phyloP scores from a whole-genome alignment of 2,113 vertebrate genomes.

The Oreochromis aureus region DNA sequence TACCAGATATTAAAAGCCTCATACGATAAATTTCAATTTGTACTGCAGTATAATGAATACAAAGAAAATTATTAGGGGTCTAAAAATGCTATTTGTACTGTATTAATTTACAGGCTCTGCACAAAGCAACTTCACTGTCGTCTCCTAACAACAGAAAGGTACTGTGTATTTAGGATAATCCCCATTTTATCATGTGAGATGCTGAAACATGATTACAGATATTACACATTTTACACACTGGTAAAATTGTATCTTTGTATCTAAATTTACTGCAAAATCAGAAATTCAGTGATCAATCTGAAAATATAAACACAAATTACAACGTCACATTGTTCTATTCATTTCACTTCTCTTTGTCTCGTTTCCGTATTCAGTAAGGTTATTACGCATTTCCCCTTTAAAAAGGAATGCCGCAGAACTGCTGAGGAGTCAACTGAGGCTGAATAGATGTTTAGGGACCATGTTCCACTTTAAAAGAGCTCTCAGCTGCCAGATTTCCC shows the following conservation, averaged over 20 bases:
- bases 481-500: slow-evolving; percentile 21
- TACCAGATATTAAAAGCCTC: not conserved
- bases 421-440: not conserved
- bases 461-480: slow-evolving; percentile 3
- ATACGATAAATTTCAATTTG: not conserved
- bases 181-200: not conserved
- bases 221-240: not conserved
- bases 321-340: not conserved
- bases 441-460: slow-evolving; percentile 2
- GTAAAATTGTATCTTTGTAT: not conserved
- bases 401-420: not conserved
- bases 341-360: not conserved
- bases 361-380: not conserved
- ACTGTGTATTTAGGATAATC: not conserved
- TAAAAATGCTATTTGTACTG: not conserved
- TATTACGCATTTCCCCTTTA: not conserved
- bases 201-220: not conserved
- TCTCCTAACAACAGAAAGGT: not conserved
- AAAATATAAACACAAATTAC: not conserved
- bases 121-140: not conserved
- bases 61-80: not conserved
- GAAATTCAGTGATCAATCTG: not conserved
- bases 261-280: not conserved
- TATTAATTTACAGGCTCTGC: not conserved
- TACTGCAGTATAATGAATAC: not conserved